A percentile compares a stretch with the other conserved stretches of the same genome.
Evolutionary conservation across 2,888 invertebrate species (phyloP).

Genomic region (Drosophila subquinaria): DNA sequence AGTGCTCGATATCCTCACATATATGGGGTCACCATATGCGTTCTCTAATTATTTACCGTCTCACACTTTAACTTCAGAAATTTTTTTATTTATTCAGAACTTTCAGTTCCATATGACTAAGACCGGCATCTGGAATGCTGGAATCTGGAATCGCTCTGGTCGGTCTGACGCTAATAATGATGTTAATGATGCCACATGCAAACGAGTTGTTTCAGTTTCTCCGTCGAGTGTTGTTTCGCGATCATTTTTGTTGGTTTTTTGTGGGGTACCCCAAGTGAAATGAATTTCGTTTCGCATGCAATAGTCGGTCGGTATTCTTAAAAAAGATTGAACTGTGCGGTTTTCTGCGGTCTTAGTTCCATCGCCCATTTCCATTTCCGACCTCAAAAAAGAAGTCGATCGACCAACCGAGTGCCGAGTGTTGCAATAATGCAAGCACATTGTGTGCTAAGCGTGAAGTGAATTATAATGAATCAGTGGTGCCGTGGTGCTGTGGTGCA

Average conservation of each 20-base stretch:
- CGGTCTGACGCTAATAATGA: slow-evolving; percentile 25
- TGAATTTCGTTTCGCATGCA: slow-evolving; percentile 45
- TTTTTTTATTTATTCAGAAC: slow-evolving; percentile 29
- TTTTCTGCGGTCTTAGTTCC: slow-evolving; percentile 44
- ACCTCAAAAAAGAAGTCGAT: slow-evolving; percentile 35
- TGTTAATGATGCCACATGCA: slow-evolving; percentile 61
- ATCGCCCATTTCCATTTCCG: slow-evolving; percentile 18
- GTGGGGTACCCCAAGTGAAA: slow-evolving; percentile 39
- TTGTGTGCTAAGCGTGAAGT: slow-evolving; percentile 67
- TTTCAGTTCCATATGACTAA: slow-evolving; percentile 35
- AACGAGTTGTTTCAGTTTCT: slow-evolving; percentile 49
- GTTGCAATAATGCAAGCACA: slow-evolving; percentile 62
- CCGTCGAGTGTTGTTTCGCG: slow-evolving; percentile 31
- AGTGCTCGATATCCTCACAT: no score
- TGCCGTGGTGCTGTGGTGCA: slow-evolving; percentile 16
- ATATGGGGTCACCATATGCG: not conserved
- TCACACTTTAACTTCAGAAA: slow-evolving; percentile 50
- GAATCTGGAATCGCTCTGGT: slow-evolving; percentile 33
- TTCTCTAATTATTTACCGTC: slow-evolving; percentile 25
- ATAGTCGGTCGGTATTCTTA: slow-evolving; percentile 58
- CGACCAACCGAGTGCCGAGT: slow-evolving; percentile 22
- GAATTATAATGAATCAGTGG: slow-evolving; percentile 63
- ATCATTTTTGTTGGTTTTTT: slow-evolving; percentile 19
- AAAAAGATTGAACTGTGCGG: slow-evolving; percentile 60
- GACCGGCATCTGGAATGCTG: slow-evolving; percentile 23